These are phyloP conservation scores for Catharus ustulatus DNA, from an alignment of 2,797 vertebrate genomes.

Conservation along the genomic window DNA sequence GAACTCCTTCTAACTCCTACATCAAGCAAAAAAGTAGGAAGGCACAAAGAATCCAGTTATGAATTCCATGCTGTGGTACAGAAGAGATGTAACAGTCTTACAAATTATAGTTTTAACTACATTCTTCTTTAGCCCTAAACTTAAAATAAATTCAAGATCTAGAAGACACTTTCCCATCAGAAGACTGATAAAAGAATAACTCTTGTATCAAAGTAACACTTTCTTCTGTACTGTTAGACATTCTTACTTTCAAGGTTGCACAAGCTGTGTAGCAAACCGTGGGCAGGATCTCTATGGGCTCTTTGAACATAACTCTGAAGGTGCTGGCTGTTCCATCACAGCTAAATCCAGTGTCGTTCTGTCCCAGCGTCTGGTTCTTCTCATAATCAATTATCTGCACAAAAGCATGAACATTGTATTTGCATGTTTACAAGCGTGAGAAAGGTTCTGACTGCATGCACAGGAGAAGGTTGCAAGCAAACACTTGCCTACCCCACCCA, in stretches of 20 bases:
- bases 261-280: slow-evolving; percentile 96
- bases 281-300: slow-evolving; percentile 94
- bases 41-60: neutral
- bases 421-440: neutral
- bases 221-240: neutral
- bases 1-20: neutral
- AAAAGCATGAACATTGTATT: neutral
- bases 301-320: slow-evolving; percentile 98
- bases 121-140: neutral
- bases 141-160: neutral
- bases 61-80: neutral
- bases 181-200: neutral
- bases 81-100: neutral
- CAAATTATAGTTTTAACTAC: neutral
- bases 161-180: neutral
- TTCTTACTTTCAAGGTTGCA: slow-evolving; percentile 89
- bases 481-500: slow-evolving; percentile 4
- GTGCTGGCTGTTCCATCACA: slow-evolving; percentile 94
- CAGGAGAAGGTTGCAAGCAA: neutral
- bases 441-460: neutral
- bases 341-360: slow-evolving; percentile 88
- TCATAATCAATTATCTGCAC: slow-evolving; percentile 83
- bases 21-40: neutral
- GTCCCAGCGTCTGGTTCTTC: slow-evolving; percentile 81
- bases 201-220: neutral